phyloP scores from a whole-genome alignment of 2,888 invertebrate genomes.

The Vesta saturnalis region DNA sequence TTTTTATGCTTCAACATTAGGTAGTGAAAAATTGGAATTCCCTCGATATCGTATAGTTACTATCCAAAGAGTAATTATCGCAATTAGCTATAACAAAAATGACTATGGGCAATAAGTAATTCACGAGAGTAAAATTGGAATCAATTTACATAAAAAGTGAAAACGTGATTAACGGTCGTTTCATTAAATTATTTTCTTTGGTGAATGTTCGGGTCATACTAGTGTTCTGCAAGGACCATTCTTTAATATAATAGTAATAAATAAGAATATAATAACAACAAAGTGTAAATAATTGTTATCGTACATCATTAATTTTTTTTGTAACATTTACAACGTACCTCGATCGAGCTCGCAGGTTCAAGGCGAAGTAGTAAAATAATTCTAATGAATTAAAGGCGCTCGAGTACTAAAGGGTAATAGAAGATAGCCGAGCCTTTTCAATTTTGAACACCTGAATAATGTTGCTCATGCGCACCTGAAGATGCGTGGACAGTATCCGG shows the following conservation, averaged over 20 bases:
- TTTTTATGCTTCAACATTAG: not conserved
- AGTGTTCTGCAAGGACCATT: not conserved
- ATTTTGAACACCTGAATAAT: conserved; percentile 28
- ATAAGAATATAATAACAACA: conserved; percentile 9
- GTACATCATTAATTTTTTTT: conserved; percentile 34
- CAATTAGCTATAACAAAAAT: not conserved
- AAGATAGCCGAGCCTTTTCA: conserved; percentile 7
- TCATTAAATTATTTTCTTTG: not conserved
- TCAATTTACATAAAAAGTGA: not conserved
- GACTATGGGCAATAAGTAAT: not conserved
- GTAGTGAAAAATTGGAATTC: conserved; percentile 1
- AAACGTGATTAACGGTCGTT: not conserved
- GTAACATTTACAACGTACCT: conserved; percentile 32
- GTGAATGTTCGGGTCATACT: not conserved
- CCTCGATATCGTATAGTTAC: not conserved
- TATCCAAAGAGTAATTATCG: not conserved
- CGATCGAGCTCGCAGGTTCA: conserved; percentile 31
- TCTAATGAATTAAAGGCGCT: conserved; percentile 33
- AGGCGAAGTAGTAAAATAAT: conserved; percentile 34
- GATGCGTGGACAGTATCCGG: conserved; percentile 33
- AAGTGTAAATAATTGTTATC: conserved; percentile 26
- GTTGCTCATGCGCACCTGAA: conserved; percentile 22
- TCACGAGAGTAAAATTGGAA: not conserved
- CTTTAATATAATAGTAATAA: not conserved
- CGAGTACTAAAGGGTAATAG: conserved; percentile 17